Evolutionary conservation across 2,888 invertebrate species (phyloP), one percentile per base, ranked within the genome.

Genomic region (Cremastinae sp.): DNA sequence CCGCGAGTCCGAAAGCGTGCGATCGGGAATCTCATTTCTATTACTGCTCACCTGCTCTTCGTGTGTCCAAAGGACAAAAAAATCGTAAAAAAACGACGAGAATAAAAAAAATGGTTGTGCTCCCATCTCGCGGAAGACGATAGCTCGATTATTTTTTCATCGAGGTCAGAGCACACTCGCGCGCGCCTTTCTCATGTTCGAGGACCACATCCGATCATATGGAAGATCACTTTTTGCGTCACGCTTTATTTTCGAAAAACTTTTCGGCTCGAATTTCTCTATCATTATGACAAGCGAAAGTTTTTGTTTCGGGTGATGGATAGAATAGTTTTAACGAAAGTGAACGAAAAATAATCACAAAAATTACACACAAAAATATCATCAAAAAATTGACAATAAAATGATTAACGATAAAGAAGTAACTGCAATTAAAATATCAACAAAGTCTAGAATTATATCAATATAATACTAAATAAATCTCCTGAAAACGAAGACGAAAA

Each of bases 201-300:
- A 16, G 7, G 28, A 53, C 35, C 55, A 35, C 9, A 16, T 22
- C 16, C 55, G 18, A 9, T 51, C 53, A 58, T 55, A 22, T 10
- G 28, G 47, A 49, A 53, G 49, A 14, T 59, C 56, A 45, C 39
- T 47, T n/a, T n/a, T 47, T 55, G 47, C 53, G 66, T 68, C 68
- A 62, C 41, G 28, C 45, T 62, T 74, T 74, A 74, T 74, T 74
- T 74, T 74, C 61, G 61, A 20, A 35, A n/a, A 18, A 49, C 58
- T n/a, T 7, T 20, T 20, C 51, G 28, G 22, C 61, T 72, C 72
- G 35, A 58, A 68, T 75, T 75, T 62, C 74, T 43, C 56, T 75
- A 53, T 62, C 56, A 66, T 61, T 45, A 39, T 10, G 10, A 47
- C n/a, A 14, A 9, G 3, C 45, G 41, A 39, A 59, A 62, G 49